phyloP scores from a whole-genome alignment of 64 coral and sea anemone genomes.

The Pocillopora damicornis region DNA sequence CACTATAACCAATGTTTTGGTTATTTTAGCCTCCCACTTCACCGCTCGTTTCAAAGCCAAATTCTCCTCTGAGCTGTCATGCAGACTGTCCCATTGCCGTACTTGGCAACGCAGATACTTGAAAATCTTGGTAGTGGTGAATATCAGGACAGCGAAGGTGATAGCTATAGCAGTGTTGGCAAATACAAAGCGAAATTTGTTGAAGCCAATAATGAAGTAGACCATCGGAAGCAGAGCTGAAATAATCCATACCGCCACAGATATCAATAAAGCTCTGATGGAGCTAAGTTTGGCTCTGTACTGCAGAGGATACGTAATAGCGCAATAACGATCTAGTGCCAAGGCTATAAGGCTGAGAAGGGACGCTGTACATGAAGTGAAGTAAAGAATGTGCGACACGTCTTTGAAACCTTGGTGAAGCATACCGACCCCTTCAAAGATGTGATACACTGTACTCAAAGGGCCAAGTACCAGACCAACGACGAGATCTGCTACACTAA shows the following conservation, averaged over 20 bases:
- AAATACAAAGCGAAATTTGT: slow-evolving; percentile 65
- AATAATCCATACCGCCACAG: slow-evolving; percentile 48
- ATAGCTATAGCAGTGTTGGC: slow-evolving; percentile 68
- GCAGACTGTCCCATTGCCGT: slow-evolving; percentile 43
- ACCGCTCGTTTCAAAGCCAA: slow-evolving; percentile 12
- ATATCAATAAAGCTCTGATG: slow-evolving; percentile 18
- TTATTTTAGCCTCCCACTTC: slow-evolving; percentile 66
- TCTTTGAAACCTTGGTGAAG: not conserved
- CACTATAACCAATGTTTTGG: slow-evolving; percentile 65
- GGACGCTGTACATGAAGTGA: slow-evolving; percentile 76
- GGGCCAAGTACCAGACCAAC: slow-evolving; percentile 45
- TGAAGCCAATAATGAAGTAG: slow-evolving; percentile 80
- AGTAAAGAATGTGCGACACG: slow-evolving; percentile 58
- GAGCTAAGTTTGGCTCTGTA: slow-evolving; percentile 52
- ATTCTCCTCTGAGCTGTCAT: slow-evolving; percentile 28
- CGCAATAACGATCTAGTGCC: slow-evolving; percentile 68
- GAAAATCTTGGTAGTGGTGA: slow-evolving; percentile 68
- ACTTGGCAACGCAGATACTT: slow-evolving; percentile 40
- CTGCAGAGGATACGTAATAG: slow-evolving; percentile 57
- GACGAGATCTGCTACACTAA: slow-evolving; percentile 7
- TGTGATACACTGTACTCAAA: slow-evolving; percentile 31
- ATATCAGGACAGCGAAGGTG: slow-evolving; percentile 66
- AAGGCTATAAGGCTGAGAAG: slow-evolving; percentile 74
- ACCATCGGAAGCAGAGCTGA: slow-evolving; percentile 55
- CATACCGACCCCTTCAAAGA: slow-evolving; percentile 41